Base-by-base conservation (phyloP, 64 coral and sea anemone species). In the Porites lutea region DNA sequence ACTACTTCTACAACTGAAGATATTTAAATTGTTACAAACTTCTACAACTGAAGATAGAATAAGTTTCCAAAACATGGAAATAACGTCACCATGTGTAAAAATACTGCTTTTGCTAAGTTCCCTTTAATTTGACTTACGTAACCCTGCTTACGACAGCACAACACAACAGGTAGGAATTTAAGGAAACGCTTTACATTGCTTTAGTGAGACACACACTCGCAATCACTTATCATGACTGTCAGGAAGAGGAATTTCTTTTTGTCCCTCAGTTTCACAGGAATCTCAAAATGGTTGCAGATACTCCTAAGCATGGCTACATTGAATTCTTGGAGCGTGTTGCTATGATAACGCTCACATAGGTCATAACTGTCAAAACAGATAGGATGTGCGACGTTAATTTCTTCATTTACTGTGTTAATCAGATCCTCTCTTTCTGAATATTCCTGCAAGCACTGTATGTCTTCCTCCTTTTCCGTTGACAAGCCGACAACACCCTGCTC, bases 361-460 rank as follows among this genome's bases (percentile, higher is more conserved):
- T 95, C 75, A 57, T 89, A 92, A 8, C 45, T 86, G 58, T 96
- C 95, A 85, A 72, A 96, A n/a, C 61, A 96, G 59, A 96, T 86
- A 4, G 89, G 88, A 72, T 95, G 88, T 43, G 13, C 48, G 23
- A 96, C 84, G 67, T 88, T 95, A 22, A 92, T 81, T 76, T 89
- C 69, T 23, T 58, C 37, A 77, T 96, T 96, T n/a, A 96, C 55
- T 44, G 13, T 53, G 68, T 82, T 79, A 12, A 83, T 60, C 14
- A 96, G 89, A 47, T 92, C 82, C 19, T 90, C 82, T 71, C 87
- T 54, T 15, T 94, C 69, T 14, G 2, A 20, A 3, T 58, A 77
- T 14, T 86, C 67, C 14, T 72, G 20, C n/a, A 83, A 48, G n/a
- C 74, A 80, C 2, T 88, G 68, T 14, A 82, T 9, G 46, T 84